Conservation (phyloP, 2,797 vertebrate genomes). For the Antrozous pallidus region DNA sequence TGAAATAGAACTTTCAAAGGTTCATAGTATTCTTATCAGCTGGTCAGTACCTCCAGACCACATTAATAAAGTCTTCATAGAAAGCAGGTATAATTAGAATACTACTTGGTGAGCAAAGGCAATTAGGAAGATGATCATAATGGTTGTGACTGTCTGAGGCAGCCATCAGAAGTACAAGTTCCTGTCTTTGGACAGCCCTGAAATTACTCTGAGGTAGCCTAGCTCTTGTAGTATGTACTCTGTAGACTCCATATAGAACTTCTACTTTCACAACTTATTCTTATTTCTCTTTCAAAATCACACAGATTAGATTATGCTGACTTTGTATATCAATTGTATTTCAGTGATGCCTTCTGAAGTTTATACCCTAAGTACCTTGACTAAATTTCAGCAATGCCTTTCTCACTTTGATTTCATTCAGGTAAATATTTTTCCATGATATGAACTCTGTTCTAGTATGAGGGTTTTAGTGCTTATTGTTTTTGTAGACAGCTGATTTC, state of each 20-base stretch:
- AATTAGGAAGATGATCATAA: neutral
- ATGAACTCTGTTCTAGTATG: neutral
- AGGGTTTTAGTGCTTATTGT: neutral
- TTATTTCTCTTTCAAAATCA: conserved; percentile 9
- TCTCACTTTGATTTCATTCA: neutral
- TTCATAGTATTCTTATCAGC: conserved; percentile 2
- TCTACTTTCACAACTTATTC: neutral
- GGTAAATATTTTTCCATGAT: neutral
- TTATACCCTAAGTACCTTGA: neutral
- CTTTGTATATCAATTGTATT: neutral
- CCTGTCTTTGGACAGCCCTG: neutral
- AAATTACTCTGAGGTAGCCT: neutral
- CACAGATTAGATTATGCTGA: neutral
- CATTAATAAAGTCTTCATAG: conserved; percentile 45
- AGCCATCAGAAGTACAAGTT: neutral
- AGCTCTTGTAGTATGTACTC: neutral
- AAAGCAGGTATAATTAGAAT: neutral
- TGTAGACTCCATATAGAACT: neutral
- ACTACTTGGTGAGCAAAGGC: neutral
- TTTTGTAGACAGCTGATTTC: neutral
- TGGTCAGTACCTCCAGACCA: neutral
- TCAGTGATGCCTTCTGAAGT: neutral
- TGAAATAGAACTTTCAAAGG: conserved; percentile 35
- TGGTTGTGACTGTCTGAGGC: neutral
- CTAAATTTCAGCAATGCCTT: neutral